Evolutionary conservation across 2,113 vertebrate species (phyloP).

Genomic region (Campylomormyrus tamandua): DNA sequence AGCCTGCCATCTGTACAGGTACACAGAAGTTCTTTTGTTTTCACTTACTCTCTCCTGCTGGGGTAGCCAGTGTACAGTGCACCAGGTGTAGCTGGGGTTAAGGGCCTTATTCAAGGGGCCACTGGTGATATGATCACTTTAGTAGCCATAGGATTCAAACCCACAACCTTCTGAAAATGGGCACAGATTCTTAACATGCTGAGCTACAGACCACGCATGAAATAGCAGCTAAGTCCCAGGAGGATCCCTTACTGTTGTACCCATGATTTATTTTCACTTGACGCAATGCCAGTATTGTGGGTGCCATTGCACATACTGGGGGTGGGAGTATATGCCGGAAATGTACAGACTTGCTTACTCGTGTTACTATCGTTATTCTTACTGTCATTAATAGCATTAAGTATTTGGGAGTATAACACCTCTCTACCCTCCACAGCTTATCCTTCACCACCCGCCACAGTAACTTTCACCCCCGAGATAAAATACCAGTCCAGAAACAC

Average conservation of each 20-base stretch:
- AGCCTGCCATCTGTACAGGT: neutral
- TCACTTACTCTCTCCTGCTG: neutral
- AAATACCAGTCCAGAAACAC: neutral
- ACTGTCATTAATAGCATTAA: neutral
- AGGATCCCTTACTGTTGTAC: neutral
- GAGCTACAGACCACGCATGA: neutral
- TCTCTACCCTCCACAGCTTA: neutral
- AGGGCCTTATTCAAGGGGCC: neutral
- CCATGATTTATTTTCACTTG: neutral
- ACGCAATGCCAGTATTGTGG: neutral
- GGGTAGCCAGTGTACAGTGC: neutral
- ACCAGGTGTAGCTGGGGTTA: neutral
- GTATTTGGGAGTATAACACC: neutral
- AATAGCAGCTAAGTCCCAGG: conserved; percentile 16
- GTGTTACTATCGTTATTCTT: neutral
- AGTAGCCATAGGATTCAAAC: neutral
- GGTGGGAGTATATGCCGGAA: neutral
- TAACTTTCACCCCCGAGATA: neutral
- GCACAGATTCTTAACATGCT: neutral
- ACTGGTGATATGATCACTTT: neutral
- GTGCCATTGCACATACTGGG: neutral
- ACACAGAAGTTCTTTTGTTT: neutral
- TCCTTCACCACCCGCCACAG: neutral
- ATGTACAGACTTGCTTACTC: neutral
- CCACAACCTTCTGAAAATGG: neutral